A percentile compares a stretch with the other conserved stretches of the same genome.
phyloP scores from a whole-genome alignment of 2,797 vertebrate genomes.

The Enteromius paludinosus region DNA sequence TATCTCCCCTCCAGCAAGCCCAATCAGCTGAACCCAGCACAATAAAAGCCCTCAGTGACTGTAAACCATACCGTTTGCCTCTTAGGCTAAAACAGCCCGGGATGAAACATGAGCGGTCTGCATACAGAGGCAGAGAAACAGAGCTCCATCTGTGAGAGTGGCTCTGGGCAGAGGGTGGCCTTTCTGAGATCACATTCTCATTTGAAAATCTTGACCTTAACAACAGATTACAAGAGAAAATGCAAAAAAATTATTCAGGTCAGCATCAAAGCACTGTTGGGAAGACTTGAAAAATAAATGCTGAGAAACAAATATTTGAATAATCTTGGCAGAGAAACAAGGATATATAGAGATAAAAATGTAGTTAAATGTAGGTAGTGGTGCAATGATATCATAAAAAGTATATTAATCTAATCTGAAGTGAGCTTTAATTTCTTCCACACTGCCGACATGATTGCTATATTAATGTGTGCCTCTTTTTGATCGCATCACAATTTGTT shows the following conservation, averaged over 20 bases:
- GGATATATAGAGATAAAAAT: not conserved
- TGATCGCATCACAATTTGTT: no score
- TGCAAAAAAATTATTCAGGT: slow-evolving; percentile 4
- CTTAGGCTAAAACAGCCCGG: slow-evolving; percentile 26
- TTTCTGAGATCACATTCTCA: slow-evolving; percentile 37
- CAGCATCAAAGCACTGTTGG: not conserved
- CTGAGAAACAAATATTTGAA: not conserved
- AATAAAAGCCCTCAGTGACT: slow-evolving; percentile 46
- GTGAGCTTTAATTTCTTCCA: no score
- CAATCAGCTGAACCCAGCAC: slow-evolving; percentile 39
- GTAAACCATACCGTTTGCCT: slow-evolving; percentile 42
- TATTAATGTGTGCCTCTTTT: no score
- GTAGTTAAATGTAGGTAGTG: not conserved
- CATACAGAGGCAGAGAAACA: slow-evolving; percentile 19
- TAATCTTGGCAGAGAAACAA: not conserved
- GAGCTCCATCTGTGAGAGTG: slow-evolving; percentile 27
- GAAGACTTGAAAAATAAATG: not conserved
- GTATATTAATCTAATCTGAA: not conserved
- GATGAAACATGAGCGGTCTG: slow-evolving; percentile 35
- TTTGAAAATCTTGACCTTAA: slow-evolving; percentile 42
- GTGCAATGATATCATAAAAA: not conserved
- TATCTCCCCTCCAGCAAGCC: slow-evolving; percentile 19
- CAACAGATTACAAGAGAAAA: slow-evolving; percentile 18
- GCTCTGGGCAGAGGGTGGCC: slow-evolving; percentile 38
- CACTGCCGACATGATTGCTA: no score